Conservation (phyloP, 2,113 vertebrate genomes). For the Rhinogobius similis region DNA sequence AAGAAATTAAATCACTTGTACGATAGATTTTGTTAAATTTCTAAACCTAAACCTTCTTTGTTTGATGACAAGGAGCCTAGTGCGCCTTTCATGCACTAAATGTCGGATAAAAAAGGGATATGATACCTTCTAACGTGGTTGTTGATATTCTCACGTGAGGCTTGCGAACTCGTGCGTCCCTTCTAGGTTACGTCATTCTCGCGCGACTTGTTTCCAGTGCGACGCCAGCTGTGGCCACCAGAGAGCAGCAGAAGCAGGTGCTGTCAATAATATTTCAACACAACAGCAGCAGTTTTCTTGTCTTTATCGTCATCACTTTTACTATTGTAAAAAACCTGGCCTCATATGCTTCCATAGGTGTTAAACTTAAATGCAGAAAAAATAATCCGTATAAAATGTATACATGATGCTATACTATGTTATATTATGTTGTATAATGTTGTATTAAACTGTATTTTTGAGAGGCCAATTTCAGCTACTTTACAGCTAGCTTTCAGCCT, state of each 20-base stretch:
- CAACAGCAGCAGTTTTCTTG: too few relatives aligned
- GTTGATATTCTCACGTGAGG: conserved; percentile 13
- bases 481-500: too few relatives aligned
- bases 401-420: too few relatives aligned
- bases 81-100: not conserved
- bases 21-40: not conserved
- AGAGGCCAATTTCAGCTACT: too few relatives aligned
- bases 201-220: conserved; percentile 5
- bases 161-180: not conserved
- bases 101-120: not conserved
- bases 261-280: not conserved
- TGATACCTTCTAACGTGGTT: not conserved
- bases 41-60: not conserved
- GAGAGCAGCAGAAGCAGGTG: not conserved
- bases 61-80: not conserved
- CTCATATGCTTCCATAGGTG: too few relatives aligned
- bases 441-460: too few relatives aligned
- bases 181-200: not conserved
- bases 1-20: not conserved
- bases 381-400: too few relatives aligned
- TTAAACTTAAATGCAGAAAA: too few relatives aligned
- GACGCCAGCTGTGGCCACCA: not conserved
- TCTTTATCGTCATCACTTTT: too few relatives aligned
- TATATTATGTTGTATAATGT: too few relatives aligned
- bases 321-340: too few relatives aligned